phyloP scores from a whole-genome alignment of 2,888 invertebrate genomes.

The Hemithea aestivaria region DNA sequence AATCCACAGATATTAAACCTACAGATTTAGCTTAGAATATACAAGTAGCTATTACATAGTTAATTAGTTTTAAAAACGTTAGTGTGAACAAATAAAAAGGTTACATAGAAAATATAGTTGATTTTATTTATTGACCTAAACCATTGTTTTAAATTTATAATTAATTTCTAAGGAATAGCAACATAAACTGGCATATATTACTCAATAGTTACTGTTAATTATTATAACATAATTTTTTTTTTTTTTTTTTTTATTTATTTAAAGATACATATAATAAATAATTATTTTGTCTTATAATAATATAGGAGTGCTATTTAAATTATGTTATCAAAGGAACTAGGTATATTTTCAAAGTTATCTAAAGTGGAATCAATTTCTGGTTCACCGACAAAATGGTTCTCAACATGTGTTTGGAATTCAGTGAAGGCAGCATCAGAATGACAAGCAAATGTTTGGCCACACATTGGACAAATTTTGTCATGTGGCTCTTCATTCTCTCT shows the following conservation, averaged over 20 bases:
- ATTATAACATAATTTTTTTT: too few relatives aligned
- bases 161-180: too few relatives aligned
- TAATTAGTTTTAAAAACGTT: too few relatives aligned
- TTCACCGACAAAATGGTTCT: conserved; percentile 85
- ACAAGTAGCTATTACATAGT: too few relatives aligned
- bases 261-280: too few relatives aligned
- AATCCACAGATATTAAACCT: conserved; percentile 86
- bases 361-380: conserved; percentile 71
- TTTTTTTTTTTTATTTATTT: too few relatives aligned
- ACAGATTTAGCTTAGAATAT: conserved; percentile 81
- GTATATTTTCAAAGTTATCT: conserved; percentile 75
- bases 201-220: too few relatives aligned
- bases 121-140: not conserved
- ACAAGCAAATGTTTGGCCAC: conserved; percentile 78
- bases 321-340: conserved; percentile 60
- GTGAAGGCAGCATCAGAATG: conserved; percentile 77
- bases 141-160: too few relatives aligned
- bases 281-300: too few relatives aligned
- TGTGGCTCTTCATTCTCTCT: conserved; percentile 41
- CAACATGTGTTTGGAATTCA: conserved; percentile 86
- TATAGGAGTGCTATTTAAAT: conserved; percentile 29
- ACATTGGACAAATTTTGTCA: conserved; percentile 87
- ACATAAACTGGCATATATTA: too few relatives aligned
- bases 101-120: too few relatives aligned
- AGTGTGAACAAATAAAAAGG: too few relatives aligned